A percentile compares a stretch with the other conserved stretches of the same genome.
These are phyloP conservation scores for Tipula confusa DNA, from an alignment of 2,888 invertebrate species.

Conservation along the genomic window DNA sequence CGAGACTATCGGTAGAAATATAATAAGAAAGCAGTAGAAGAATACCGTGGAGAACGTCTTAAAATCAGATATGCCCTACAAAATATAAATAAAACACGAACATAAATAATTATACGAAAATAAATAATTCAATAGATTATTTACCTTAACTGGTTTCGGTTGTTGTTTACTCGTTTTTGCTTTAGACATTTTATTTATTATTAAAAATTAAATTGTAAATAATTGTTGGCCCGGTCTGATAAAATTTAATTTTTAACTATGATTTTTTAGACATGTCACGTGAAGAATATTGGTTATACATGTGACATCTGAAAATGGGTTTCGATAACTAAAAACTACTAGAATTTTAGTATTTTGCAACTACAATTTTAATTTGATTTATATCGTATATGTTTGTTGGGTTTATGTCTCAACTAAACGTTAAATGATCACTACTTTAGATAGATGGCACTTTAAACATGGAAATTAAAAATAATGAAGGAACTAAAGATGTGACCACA, in stretches of 20 bases:
- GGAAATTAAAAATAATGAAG: no score
- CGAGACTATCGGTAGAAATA: conserved; percentile 67
- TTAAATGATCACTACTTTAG: no score
- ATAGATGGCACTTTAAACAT: no score
- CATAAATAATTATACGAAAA: background rate
- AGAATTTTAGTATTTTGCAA: background rate
- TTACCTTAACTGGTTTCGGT: background rate
- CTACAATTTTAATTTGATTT: no score
- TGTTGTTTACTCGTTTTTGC: background rate
- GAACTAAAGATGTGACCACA: no score
- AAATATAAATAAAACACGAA: conserved; percentile 32
- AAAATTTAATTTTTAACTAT: background rate
- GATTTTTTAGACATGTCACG: background rate
- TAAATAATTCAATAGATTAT: background rate
- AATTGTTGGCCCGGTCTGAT: background rate
- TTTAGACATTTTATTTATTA: background rate
- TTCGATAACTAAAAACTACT: background rate
- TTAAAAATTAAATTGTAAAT: conserved; percentile 3
- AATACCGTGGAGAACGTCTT: conserved; percentile 71
- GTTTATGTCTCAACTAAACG: no score
- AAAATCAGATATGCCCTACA: conserved; percentile 56
- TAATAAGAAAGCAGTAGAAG: conserved; percentile 69
- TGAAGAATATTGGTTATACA: background rate
- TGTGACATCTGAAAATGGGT: background rate
- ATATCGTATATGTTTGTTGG: no score